Conservation (phyloP, 2,113 vertebrate genomes). For the Empidonax alnorum region DNA sequence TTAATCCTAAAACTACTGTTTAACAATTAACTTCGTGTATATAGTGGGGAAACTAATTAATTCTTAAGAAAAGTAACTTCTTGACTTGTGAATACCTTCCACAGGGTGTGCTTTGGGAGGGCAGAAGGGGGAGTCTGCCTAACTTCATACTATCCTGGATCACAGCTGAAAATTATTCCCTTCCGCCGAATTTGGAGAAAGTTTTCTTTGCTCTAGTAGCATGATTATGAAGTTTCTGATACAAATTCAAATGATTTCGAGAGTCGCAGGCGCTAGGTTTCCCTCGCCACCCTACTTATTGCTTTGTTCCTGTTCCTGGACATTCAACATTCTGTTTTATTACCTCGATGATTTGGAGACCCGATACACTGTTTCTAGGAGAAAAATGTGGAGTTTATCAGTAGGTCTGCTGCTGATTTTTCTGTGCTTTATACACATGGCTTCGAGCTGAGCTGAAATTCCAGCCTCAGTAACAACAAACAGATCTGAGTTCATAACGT, state of each 20-base stretch:
- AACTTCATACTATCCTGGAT: not conserved
- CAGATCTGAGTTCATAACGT: constrained; percentile 29
- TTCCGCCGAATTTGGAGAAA: not conserved
- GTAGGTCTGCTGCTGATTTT: constrained; percentile 34
- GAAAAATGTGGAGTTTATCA: constrained; percentile 27
- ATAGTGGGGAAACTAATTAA: constrained; percentile 28
- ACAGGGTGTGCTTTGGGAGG: not conserved
- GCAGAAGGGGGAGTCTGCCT: not conserved
- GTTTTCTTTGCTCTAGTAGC: not conserved
- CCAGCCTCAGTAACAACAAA: constrained; percentile 53
- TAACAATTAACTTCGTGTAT: constrained; percentile 73
- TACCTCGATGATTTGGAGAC: constrained; percentile 2
- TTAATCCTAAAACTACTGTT: constrained; percentile 76
- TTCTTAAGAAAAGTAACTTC: constrained; percentile 66
- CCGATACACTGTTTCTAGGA: not conserved
- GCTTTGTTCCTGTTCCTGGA: constrained; percentile 16
- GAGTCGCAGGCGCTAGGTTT: not conserved
- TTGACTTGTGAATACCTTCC: constrained; percentile 43
- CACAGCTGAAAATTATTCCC: constrained; percentile 23
- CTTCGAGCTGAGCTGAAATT: constrained; percentile 29
- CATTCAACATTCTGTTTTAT: not conserved
- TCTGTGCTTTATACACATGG: not conserved
- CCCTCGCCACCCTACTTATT: not conserved
- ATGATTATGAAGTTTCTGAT: not conserved
- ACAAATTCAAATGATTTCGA: not conserved